A percentile compares a stretch with the other conserved stretches of the same genome.
Evolutionary conservation across 2,888 invertebrate species (phyloP).

Genomic region (Aphodius sticticus): DNA sequence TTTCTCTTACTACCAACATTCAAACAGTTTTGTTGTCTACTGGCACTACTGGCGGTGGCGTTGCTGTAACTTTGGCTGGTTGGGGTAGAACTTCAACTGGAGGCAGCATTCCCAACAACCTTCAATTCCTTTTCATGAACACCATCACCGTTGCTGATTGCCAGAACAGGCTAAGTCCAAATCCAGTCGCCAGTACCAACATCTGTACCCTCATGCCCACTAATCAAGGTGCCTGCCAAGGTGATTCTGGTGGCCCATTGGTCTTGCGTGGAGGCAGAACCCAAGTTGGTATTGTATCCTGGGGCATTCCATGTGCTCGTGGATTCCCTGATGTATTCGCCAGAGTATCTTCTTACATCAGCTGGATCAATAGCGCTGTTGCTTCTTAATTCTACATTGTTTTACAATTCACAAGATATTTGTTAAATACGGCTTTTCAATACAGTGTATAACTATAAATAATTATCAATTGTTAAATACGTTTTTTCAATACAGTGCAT

Average conservation of each 20-base stretch:
- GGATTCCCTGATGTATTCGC: slow-evolving; percentile 66
- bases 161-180: slow-evolving; percentile 57
- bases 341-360: slow-evolving; percentile 59
- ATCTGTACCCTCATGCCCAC: slow-evolving; percentile 67
- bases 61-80: slow-evolving; percentile 35
- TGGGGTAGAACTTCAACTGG: slow-evolving; percentile 59
- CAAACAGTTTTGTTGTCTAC: slow-evolving; percentile 34
- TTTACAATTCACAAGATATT: too few species aligned
- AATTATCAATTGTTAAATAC: too few species aligned
- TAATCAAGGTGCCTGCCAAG: slow-evolving; percentile 68
- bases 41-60: slow-evolving; percentile 31
- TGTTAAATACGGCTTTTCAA: too few species aligned
- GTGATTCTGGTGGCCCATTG: slow-evolving; percentile 66
- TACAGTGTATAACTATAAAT: too few species aligned
- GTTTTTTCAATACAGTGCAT: too few species aligned
- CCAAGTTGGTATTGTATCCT: slow-evolving; percentile 64
- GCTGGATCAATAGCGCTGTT: slow-evolving; percentile 57
- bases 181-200: slow-evolving; percentile 61
- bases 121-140: slow-evolving; percentile 65
- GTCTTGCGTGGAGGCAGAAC: slow-evolving; percentile 52
- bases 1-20: slow-evolving; percentile 37
- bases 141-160: slow-evolving; percentile 63
- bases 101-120: slow-evolving; percentile 62
- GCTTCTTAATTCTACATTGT: slow-evolving; percentile 4
- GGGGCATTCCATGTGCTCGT: slow-evolving; percentile 64